phyloP scores from a whole-genome alignment of 2,113 vertebrate species.

The Lasiurus cinereus region DNA sequence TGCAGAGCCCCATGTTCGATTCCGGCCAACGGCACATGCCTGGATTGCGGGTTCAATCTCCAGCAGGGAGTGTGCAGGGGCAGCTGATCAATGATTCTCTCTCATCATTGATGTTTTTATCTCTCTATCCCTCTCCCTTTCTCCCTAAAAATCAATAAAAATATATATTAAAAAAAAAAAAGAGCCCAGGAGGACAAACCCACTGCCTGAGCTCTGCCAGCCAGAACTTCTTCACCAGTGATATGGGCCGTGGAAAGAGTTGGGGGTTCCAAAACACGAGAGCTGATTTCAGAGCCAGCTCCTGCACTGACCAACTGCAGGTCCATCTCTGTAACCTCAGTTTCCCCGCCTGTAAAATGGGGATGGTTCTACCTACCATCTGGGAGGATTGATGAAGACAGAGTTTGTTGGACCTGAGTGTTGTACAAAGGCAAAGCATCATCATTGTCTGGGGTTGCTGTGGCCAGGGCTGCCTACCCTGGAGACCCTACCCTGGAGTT shows the following conservation, averaged over 20 bases:
- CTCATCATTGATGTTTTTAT: too few species aligned
- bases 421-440: not conserved
- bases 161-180: too few species aligned
- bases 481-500: not conserved
- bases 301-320: too few species aligned
- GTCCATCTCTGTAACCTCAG: not conserved
- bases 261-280: not conserved
- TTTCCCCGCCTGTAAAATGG: not conserved
- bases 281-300: not conserved
- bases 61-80: too few species aligned
- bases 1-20: too few species aligned
- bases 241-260: not conserved
- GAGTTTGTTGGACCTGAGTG: not conserved
- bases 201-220: not conserved
- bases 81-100: too few species aligned
- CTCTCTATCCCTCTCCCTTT: too few species aligned
- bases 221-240: fast-evolving
- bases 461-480: not conserved
- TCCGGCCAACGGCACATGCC: too few species aligned
- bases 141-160: too few species aligned
- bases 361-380: not conserved
- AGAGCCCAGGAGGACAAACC: not conserved
- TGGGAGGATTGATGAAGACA: not conserved
- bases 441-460: fast-evolving
- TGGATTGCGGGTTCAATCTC: too few species aligned